Conservation (phyloP, 2,797 vertebrate genomes). For the Acridotheres tristis region DNA sequence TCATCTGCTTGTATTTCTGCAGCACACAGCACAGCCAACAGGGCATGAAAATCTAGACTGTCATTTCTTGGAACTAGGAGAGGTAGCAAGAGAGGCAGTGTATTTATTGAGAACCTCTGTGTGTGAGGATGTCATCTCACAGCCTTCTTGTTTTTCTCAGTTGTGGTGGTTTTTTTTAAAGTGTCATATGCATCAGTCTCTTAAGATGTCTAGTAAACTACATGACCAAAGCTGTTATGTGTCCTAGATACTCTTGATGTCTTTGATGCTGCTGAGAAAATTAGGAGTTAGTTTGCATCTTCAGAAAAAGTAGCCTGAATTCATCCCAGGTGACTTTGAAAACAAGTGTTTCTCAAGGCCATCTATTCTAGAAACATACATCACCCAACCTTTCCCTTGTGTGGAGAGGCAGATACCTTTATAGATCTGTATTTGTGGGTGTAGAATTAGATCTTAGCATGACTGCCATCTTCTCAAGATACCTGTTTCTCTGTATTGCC, state of each 20-base stretch:
- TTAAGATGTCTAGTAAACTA: not conserved
- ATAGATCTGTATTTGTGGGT: not conserved
- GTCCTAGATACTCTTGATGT: not conserved
- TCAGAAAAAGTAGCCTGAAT: not conserved
- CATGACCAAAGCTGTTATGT: not conserved
- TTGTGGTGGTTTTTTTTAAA: not conserved
- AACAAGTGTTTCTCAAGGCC: not conserved
- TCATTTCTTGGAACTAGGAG: not conserved
- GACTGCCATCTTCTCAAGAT: not conserved
- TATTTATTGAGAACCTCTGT: not conserved
- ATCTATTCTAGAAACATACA: not conserved
- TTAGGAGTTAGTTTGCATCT: not conserved
- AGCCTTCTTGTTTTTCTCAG: not conserved
- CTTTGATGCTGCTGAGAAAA: not conserved
- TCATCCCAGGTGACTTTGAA: not conserved
- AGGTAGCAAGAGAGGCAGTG: not conserved
- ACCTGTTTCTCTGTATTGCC: not conserved
- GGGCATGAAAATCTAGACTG: slow-evolving; percentile 32
- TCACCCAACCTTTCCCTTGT: not conserved
- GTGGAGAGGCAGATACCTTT: not conserved
- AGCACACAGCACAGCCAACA: not conserved
- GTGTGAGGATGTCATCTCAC: not conserved
- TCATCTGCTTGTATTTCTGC: slow-evolving; percentile 29
- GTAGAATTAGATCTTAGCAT: not conserved
- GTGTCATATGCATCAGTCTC: not conserved